Evolutionary conservation across 2,113 vertebrate genomes (phyloP).

Genomic region (Chrysemys picta): DNA sequence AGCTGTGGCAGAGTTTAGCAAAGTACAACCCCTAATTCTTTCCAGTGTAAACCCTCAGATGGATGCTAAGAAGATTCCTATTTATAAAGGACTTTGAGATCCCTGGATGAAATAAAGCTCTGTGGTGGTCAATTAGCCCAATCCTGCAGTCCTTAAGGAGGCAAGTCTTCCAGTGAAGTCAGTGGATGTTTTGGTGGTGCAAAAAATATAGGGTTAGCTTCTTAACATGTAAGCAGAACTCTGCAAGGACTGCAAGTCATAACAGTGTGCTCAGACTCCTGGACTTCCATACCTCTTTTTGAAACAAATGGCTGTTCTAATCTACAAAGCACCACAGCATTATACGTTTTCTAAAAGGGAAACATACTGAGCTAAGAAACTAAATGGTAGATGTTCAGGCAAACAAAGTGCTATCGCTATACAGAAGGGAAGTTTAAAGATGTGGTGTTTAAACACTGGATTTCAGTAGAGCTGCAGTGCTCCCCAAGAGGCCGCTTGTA

Average conservation of each 20-base stretch:
- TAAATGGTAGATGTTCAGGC: fast-evolving
- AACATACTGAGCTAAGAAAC: neutral
- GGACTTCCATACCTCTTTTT: neutral
- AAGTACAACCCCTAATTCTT: neutral
- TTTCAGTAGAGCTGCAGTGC: slow-evolving; percentile 39
- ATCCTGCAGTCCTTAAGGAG: neutral
- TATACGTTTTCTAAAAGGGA: fast-evolving
- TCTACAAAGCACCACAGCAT: neutral
- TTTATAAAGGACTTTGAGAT: neutral
- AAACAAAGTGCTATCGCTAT: neutral
- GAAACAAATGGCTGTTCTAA: neutral
- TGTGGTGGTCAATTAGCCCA: neutral
- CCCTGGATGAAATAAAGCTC: neutral
- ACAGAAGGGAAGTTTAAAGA: fast-evolving
- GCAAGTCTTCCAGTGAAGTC: neutral
- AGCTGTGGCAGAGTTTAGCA: neutral
- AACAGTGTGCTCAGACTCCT: neutral
- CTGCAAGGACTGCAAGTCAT: neutral
- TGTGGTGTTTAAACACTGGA: fast-evolving
- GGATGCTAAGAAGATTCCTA: neutral
- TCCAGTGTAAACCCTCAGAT: neutral
- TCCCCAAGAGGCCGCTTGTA: slow-evolving; percentile 39
- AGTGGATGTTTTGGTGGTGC: neutral
- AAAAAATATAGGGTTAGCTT: neutral
- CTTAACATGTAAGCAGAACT: neutral